phyloP scores from a whole-genome alignment of 2,113 vertebrate species.

The Meleagris gallopavo region DNA sequence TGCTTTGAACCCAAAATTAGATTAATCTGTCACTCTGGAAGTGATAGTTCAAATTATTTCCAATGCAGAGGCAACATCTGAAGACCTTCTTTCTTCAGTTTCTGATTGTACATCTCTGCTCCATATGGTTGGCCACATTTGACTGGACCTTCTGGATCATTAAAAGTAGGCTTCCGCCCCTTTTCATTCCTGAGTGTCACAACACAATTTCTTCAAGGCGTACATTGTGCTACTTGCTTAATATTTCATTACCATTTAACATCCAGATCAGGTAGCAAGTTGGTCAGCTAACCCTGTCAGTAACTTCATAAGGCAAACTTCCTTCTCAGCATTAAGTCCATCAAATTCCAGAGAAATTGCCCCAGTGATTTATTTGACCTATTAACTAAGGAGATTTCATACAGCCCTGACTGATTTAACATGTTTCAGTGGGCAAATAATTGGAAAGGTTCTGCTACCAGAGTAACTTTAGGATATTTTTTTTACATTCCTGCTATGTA shows the following conservation, averaged over 20 bases:
- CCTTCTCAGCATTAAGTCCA: background rate
- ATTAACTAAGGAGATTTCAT: background rate
- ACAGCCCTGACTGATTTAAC: background rate
- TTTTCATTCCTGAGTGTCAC: background rate
- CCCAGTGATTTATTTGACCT: background rate
- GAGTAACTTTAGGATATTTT: background rate
- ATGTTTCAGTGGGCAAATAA: background rate
- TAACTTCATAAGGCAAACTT: background rate
- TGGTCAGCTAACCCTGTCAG: background rate
- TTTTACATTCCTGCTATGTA: background rate
- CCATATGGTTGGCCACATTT: background rate
- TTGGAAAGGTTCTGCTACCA: background rate
- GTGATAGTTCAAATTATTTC: constrained; percentile 54
- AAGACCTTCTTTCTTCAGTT: background rate
- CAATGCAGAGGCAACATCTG: constrained; percentile 47
- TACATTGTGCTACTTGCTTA: background rate
- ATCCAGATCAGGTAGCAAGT: background rate
- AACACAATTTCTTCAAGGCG: background rate
- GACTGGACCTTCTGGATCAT: background rate
- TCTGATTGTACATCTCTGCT: background rate
- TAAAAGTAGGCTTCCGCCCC: background rate
- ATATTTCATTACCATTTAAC: background rate
- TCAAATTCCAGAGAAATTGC: background rate
- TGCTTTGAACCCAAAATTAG: constrained; percentile 20
- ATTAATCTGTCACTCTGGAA: constrained; percentile 58